Evolutionary conservation across 2,888 invertebrate genomes (phyloP).

Genomic region (Hypsopygia costalis): DNA sequence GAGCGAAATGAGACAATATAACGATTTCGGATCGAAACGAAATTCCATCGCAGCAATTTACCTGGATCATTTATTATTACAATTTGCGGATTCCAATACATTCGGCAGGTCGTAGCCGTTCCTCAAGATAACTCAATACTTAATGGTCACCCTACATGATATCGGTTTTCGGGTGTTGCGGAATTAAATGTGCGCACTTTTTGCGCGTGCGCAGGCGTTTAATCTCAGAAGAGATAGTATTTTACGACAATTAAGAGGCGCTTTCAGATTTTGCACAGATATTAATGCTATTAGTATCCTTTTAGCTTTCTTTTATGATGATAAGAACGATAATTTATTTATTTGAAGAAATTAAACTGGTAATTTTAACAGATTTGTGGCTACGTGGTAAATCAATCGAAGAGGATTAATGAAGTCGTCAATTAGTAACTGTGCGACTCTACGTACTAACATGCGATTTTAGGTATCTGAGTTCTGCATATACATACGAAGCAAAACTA

Average conservation of each 20-base stretch:
- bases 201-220: slow-evolving; percentile 35
- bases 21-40: slow-evolving; percentile 10
- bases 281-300: slow-evolving; percentile 7
- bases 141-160: slow-evolving; percentile 49
- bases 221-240: slow-evolving; percentile 38
- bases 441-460: no score
- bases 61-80: slow-evolving; percentile 31
- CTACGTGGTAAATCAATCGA: no score
- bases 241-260: slow-evolving; percentile 41
- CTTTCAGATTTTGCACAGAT: slow-evolving; percentile 24
- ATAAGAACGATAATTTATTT: no score
- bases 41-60: slow-evolving; percentile 27
- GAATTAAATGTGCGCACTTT: slow-evolving; percentile 50
- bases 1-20: slow-evolving; percentile 6
- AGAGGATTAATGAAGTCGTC: no score
- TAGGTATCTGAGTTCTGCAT: no score
- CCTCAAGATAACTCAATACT: slow-evolving; percentile 38
- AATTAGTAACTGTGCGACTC: no score
- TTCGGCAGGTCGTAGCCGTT: slow-evolving; percentile 31
- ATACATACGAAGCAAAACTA: no score
- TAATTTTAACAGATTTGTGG: no score
- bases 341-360: no score
- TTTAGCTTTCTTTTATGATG: background rate
- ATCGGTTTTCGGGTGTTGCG: slow-evolving; percentile 49
- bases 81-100: slow-evolving; percentile 29